Base-by-base conservation (phyloP, 1,140 invertebrate species). In the Penaeus japonicus region DNA sequence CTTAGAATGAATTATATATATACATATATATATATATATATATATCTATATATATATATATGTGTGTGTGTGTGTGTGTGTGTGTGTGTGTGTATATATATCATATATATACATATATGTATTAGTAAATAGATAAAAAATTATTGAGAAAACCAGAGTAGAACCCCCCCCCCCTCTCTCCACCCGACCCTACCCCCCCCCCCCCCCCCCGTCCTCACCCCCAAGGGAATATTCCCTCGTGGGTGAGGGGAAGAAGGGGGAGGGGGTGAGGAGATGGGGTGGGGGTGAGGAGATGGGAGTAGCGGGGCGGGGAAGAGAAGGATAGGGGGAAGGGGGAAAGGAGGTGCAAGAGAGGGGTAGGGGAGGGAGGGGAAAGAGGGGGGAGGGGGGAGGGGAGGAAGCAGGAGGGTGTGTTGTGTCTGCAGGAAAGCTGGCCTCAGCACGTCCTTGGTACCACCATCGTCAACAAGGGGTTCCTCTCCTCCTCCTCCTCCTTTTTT, bases 321-420 rank as follows among this genome's bases (percentile, higher is more conserved):
- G 24, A 54, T 20, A 53, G n/a, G 20, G 54, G 59, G 27, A 32
- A 54, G 73, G 32, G 53, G 32, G 65, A n/a, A 24, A 73, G 39
- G 55, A 27, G 22, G 54, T 24, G 24, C 24, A n/a, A 59, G 78
- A 47, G 78, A 80, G 39, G 22, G 54, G 55, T 22, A 59, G 54
- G 32, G 79, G 32, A 27, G 10, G 79, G 27, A 53, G 35, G 17
- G 18, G 24, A 73, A 15, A 47, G 7, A 10, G 47, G 53, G 53
- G 5, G 70, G 70, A 32, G 53, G 24, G 39, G 85, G 39, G 32
- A 47, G 27, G 47, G 70, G 86, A 70, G 35, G 65, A 54, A 53
- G 47, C 53, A 55, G 54, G 17, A 70, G 81, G 86, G 83, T 80
- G 86, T 88, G 86, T 88, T 75, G 65, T 65, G 86, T 81, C 82